phyloP scores from a whole-genome alignment of 1,140 invertebrate genomes.

The Adelges cooleyi region DNA sequence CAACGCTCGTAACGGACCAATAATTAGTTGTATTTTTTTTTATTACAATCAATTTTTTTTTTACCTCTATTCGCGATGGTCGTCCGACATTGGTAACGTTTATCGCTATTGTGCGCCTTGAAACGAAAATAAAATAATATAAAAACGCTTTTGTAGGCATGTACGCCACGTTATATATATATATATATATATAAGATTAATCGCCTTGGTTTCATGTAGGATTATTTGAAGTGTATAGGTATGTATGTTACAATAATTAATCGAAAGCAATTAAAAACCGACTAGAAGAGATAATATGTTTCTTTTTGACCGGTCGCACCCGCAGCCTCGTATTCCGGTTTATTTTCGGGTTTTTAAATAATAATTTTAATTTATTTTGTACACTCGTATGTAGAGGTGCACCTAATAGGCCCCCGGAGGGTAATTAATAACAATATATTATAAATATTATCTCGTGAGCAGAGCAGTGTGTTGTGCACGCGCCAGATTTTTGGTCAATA shows the following conservation, averaged over 20 bases:
- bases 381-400: background rate
- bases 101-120: background rate
- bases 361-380: too few relatives aligned
- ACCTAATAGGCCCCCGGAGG: background rate
- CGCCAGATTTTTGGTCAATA: background rate
- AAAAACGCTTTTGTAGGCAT: background rate
- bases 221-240: too few relatives aligned
- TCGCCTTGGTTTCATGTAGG: too few relatives aligned
- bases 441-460: background rate
- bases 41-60: too few relatives aligned
- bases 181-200: background rate
- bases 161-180: background rate
- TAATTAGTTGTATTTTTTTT: conserved; percentile 10
- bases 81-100: too few relatives aligned
- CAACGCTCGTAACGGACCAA: too few relatives aligned
- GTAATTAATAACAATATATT: conserved; percentile 14
- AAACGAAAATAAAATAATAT: too few relatives aligned
- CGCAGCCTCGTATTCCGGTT: conserved; percentile 3
- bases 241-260: conserved; percentile 12
- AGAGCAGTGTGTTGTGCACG: background rate
- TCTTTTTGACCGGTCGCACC: too few relatives aligned
- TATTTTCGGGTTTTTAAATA: background rate
- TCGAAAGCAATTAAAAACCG: conserved; percentile 23
- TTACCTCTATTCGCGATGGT: too few relatives aligned
- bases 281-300: background rate